Evolutionary conservation across 2,797 vertebrate genomes (phyloP).

Genomic region (Crypturellus tataupa): DNA sequence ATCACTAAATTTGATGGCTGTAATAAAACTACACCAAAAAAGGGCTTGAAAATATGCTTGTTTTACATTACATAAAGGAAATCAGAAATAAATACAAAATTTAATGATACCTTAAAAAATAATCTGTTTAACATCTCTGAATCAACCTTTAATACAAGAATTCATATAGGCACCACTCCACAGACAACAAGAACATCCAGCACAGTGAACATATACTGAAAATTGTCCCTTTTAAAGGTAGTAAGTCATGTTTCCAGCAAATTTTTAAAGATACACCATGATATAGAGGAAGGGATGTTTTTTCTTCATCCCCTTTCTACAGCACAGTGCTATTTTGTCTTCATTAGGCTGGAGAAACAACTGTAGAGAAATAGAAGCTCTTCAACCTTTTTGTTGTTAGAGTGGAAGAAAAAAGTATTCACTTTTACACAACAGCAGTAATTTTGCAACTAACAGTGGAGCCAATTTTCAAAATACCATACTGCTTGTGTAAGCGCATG

Average conservation of each 20-base stretch:
- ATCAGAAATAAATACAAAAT: neutral
- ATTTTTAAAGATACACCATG: neutral
- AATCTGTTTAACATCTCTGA: slow-evolving; percentile 24
- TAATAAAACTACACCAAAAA: slow-evolving; percentile 54
- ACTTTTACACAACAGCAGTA: neutral
- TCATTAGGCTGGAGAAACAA: neutral
- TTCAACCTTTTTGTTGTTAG: neutral
- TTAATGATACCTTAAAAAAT: slow-evolving; percentile 13
- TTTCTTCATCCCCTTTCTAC: neutral
- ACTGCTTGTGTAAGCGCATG: neutral
- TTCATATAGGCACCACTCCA: slow-evolving; percentile 1
- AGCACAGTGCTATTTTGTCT: neutral
- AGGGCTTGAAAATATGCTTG: slow-evolving; percentile 16
- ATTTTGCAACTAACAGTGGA: neutral
- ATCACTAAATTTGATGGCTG: slow-evolving; percentile 58
- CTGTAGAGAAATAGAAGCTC: neutral
- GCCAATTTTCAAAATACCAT: neutral
- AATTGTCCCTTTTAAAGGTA: neutral
- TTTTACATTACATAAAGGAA: neutral
- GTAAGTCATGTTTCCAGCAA: neutral
- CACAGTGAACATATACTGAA: neutral
- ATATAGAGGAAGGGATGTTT: neutral
- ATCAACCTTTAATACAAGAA: slow-evolving; percentile 50
- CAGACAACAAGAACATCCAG: slow-evolving; percentile 18
- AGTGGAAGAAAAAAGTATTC: neutral